Conservation (phyloP, 2,113 vertebrate species). For the Arvicanthis niloticus region DNA sequence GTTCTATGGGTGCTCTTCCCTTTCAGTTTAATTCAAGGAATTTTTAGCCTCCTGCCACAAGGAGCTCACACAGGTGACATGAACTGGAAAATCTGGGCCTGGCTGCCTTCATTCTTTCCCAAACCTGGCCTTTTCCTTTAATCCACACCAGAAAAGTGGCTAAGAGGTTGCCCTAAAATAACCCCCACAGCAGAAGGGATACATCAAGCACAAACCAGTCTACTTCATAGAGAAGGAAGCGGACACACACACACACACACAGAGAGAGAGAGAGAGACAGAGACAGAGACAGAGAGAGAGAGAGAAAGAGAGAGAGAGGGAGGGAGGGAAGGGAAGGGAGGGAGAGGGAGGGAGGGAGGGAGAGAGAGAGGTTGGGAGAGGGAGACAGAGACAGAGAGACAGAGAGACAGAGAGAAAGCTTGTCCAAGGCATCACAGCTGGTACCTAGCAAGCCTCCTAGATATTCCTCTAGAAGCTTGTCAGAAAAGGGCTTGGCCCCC, state of each 20-base stretch:
- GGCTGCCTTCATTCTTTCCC: neutral
- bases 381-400: too few relatives aligned
- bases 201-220: too few relatives aligned
- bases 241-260: too few relatives aligned
- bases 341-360: too few relatives aligned
- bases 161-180: neutral
- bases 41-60: slow-evolving; percentile 44
- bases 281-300: too few relatives aligned
- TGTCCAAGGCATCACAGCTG: neutral
- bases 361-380: too few relatives aligned
- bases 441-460: neutral
- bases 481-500: neutral
- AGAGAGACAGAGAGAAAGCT: neutral
- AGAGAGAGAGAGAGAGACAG: too few relatives aligned
- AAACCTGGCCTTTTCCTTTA: neutral
- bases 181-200: neutral
- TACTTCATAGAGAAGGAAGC: too few relatives aligned
- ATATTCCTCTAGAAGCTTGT: neutral
- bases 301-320: too few relatives aligned
- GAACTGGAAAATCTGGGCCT: slow-evolving; percentile 38
- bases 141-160: neutral
- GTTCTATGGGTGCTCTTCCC: slow-evolving; percentile 28
- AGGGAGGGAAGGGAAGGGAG: neutral
- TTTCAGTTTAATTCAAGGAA: slow-evolving; percentile 73
- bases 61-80: neutral